Conservation (phyloP, 2,888 invertebrate species). For the Zeuzera pyrina region DNA sequence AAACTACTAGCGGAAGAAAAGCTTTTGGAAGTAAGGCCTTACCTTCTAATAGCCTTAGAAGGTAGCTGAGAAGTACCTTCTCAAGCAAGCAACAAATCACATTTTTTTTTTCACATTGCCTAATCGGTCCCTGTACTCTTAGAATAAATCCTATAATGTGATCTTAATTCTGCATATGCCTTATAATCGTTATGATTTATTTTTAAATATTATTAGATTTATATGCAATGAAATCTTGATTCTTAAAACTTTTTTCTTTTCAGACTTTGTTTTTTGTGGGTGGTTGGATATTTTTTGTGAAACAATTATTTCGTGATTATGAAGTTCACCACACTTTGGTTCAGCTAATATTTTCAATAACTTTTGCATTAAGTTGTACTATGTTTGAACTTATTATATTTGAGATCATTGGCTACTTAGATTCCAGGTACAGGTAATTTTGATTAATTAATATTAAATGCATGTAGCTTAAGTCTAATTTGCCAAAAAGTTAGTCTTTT, state of each 20-base stretch:
- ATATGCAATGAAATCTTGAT: constrained; percentile 1
- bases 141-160: neutral
- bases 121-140: too few species aligned
- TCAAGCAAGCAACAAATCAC: too few species aligned
- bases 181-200: neutral
- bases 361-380: constrained; percentile 96
- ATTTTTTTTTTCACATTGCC: too few species aligned
- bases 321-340: constrained; percentile 96
- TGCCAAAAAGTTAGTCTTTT: too few species aligned
- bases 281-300: constrained; percentile 99
- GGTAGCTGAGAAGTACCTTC: too few species aligned
- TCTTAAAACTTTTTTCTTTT: constrained; percentile 24
- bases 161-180: neutral
- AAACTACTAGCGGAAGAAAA: too few species aligned
- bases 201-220: neutral
- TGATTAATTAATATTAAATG: too few species aligned
- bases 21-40: too few species aligned
- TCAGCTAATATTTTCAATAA: constrained; percentile 95
- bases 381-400: constrained; percentile 99
- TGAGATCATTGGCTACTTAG: constrained; percentile 95
- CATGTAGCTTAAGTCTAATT: too few species aligned
- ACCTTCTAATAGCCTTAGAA: too few species aligned
- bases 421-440: constrained; percentile 83
- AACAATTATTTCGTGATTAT: constrained; percentile 96
- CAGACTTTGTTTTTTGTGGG: constrained; percentile 95